Percentiles rank a stretch among this genome's conserved stretches.
Conservation (phyloP, 2,797 vertebrate species). For the Chelon auratus region DNA sequence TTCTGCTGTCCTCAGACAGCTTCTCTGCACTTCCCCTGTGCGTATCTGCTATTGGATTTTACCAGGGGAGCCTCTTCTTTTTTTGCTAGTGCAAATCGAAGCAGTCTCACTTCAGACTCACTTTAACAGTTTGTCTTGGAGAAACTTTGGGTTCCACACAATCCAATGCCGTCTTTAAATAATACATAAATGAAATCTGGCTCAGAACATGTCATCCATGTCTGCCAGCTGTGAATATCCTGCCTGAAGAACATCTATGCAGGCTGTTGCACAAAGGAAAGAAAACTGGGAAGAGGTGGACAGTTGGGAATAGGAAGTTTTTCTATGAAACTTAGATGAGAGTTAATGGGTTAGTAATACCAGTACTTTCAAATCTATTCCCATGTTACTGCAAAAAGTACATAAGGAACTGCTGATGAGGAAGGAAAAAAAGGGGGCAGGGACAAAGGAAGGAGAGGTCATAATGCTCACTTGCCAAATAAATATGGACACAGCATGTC, state of each 20-base stretch:
- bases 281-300: not conserved
- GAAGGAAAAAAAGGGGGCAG: too few relatives aligned
- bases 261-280: not conserved
- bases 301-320: not conserved
- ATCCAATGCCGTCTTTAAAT: not conserved
- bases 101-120: slow-evolving; percentile 33
- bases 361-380: too few relatives aligned
- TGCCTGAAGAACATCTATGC: slow-evolving; percentile 8
- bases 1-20: slow-evolving; percentile 62
- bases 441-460: too few relatives aligned
- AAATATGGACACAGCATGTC: too few relatives aligned
- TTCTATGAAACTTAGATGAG: slow-evolving; percentile 6
- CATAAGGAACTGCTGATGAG: too few relatives aligned
- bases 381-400: too few relatives aligned
- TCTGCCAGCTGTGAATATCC: not conserved
- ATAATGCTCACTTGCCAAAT: too few relatives aligned
- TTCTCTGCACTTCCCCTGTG: slow-evolving; percentile 34
- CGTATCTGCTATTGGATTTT: slow-evolving; percentile 57
- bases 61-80: slow-evolving; percentile 37
- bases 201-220: not conserved
- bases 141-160: slow-evolving; percentile 38
- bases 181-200: slow-evolving; percentile 26
- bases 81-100: slow-evolving; percentile 46
- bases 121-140: slow-evolving; percentile 30
- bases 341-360: too few relatives aligned